These are phyloP conservation scores for Rhorus exstirpatorius DNA, from an alignment of 2,888 invertebrate genomes.

Conservation along the genomic window DNA sequence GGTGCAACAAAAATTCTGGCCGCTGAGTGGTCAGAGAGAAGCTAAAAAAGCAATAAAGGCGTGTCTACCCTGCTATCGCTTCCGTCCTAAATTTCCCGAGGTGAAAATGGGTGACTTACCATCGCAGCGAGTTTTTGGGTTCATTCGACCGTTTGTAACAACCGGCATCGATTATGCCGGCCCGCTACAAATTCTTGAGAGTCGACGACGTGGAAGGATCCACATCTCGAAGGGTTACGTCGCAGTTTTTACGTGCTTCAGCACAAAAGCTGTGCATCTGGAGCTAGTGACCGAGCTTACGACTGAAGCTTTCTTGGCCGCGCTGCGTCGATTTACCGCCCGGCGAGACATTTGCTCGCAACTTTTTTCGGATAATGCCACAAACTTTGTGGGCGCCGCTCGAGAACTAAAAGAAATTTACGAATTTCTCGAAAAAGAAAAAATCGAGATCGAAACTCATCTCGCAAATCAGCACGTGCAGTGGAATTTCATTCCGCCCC, in stretches of 20 bases:
- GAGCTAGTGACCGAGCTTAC: conserved; percentile 70
- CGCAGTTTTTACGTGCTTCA: conserved; percentile 78
- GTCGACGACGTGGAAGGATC: conserved; percentile 71
- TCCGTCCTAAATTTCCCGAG: conserved; percentile 65
- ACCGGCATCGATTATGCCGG: conserved; percentile 69
- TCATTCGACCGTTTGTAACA: conserved; percentile 50
- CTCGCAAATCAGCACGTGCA: conserved; percentile 37
- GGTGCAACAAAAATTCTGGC: conserved; percentile 76
- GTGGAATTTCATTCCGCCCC: conserved; percentile 66
- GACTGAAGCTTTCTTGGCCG: conserved; percentile 65
- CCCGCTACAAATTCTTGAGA: conserved; percentile 71
- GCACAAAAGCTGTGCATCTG: conserved; percentile 75
- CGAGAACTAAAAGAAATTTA: conserved; percentile 41
- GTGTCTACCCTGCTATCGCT: conserved; percentile 77
- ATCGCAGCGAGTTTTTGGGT: conserved; percentile 73
- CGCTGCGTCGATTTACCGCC: conserved; percentile 61
- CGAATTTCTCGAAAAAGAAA: conserved; percentile 41
- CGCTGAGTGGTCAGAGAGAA: conserved; percentile 73
- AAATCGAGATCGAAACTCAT: conserved; percentile 23
- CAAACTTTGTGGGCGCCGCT: conserved; percentile 40
- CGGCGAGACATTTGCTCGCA: conserved; percentile 59
- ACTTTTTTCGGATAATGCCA: conserved; percentile 46
- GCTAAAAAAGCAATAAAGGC: conserved; percentile 70
- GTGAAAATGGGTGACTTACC: conserved; percentile 81
- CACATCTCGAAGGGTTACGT: conserved; percentile 76